Percentiles rank a stretch among this genome's conserved stretches.
Evolutionary conservation across 2,113 vertebrate species (phyloP).

Genomic region (Thalassarche chlororhynchos): DNA sequence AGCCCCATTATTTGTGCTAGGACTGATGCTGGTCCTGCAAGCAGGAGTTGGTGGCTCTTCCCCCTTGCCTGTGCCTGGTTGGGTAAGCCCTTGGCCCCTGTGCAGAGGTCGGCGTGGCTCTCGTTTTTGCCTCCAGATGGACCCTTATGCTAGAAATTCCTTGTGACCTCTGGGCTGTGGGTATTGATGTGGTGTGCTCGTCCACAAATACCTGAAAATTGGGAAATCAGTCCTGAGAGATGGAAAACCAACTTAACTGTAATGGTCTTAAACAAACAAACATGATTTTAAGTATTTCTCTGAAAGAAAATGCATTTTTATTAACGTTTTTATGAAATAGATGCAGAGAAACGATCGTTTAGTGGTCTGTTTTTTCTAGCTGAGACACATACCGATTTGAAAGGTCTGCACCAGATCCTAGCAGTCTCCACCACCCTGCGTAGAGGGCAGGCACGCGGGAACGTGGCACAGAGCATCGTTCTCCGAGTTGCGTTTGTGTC

Average conservation of each 20-base stretch:
- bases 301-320: not conserved
- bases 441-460: not conserved
- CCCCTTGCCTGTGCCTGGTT: fast-evolving
- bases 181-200: not conserved
- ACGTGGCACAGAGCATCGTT: not conserved
- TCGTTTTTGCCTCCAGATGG: not conserved
- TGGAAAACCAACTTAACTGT: not conserved
- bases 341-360: not conserved
- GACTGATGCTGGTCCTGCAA: not conserved
- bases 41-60: not conserved
- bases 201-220: not conserved
- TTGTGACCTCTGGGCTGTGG: not conserved
- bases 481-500: not conserved
- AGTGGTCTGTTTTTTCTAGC: not conserved
- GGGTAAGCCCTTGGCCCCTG: no score
- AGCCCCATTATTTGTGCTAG: not conserved
- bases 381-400: fast-evolving
- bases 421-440: no score
- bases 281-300: not conserved
- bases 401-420: not conserved
- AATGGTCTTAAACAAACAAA: not conserved
- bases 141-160: not conserved
- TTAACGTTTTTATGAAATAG: not conserved
- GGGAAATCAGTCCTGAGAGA: not conserved
- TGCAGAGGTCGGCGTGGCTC: not conserved